A percentile compares a stretch with the other conserved stretches of the same genome.
Conservation (phyloP, 2,113 vertebrate species). For the Corydoras sp. region DNA sequence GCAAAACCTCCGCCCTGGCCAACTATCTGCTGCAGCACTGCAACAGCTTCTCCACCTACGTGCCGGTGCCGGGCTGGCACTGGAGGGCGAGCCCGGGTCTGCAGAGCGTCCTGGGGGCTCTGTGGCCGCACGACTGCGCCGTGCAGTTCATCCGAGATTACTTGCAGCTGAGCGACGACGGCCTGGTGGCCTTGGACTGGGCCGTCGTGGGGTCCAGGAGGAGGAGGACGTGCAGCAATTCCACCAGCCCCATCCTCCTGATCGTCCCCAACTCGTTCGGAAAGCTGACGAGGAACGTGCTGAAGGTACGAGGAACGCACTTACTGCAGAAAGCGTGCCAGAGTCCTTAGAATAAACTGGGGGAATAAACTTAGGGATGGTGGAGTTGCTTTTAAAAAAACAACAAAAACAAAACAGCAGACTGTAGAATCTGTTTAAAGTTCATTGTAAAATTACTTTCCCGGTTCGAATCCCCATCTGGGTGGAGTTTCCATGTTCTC, state of each 20-base stretch:
- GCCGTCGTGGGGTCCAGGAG: slow-evolving; percentile 62
- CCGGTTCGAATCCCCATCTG: too few species aligned
- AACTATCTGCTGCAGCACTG: slow-evolving; percentile 72
- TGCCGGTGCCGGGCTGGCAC: slow-evolving; percentile 51
- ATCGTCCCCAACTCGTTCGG: slow-evolving; percentile 77
- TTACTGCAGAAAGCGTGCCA: too few species aligned
- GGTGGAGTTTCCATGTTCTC: too few species aligned
- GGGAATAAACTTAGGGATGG: too few species aligned
- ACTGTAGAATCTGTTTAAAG: too few species aligned
- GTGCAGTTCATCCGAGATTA: slow-evolving; percentile 70
- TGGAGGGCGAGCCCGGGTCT: slow-evolving; percentile 64
- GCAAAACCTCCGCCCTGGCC: slow-evolving; percentile 73
- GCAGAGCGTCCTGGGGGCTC: slow-evolving; percentile 61
- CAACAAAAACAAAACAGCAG: too few species aligned
- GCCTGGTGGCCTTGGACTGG: slow-evolving; percentile 75
- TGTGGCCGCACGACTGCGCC: slow-evolving; percentile 61
- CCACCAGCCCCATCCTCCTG: slow-evolving; percentile 67
- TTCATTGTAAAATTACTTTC: too few species aligned
- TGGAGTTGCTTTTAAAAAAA: too few species aligned
- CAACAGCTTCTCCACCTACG: slow-evolving; percentile 56
- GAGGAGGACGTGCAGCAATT: slow-evolving; percentile 70
- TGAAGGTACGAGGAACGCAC: slow-evolving; percentile 59
- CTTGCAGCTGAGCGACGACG: slow-evolving; percentile 72
- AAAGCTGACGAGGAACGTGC: slow-evolving; percentile 71
- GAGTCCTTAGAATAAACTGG: too few species aligned